Evolutionary conservation across 2,797 vertebrate species (phyloP).

Genomic region (Intellagama lesueurii): DNA sequence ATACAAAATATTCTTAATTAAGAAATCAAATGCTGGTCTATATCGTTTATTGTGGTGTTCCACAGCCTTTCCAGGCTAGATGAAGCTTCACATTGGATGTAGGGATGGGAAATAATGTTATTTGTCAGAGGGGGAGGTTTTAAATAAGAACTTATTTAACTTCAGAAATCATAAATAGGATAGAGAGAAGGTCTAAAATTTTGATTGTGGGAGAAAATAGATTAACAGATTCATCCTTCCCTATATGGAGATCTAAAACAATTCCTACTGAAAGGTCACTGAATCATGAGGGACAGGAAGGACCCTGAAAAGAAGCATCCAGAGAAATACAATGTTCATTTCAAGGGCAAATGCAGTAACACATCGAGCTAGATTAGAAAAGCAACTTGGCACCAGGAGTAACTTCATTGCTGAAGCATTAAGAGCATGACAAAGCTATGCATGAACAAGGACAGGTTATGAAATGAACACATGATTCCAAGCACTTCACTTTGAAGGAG

Average conservation of each 20-base stretch:
- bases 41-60: not conserved
- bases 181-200: not conserved
- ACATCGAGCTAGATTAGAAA: not conserved
- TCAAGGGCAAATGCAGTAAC: not conserved
- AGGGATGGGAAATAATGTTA: not conserved
- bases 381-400: not conserved
- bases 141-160: not conserved
- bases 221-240: not conserved
- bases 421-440: not conserved
- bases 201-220: not conserved
- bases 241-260: not conserved
- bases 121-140: not conserved
- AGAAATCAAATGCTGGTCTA: not conserved
- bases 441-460: not conserved
- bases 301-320: not conserved
- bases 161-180: not conserved
- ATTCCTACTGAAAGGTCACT: not conserved
- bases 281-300: not conserved
- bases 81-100: not conserved
- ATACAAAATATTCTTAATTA: not conserved
- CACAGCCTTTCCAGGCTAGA: not conserved
- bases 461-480: not conserved
- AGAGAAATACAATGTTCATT: not conserved
- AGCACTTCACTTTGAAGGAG: not conserved
- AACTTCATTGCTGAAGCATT: not conserved